Base-by-base conservation (phyloP, 1,140 invertebrate species). In the Drosophila suzukii region DNA sequence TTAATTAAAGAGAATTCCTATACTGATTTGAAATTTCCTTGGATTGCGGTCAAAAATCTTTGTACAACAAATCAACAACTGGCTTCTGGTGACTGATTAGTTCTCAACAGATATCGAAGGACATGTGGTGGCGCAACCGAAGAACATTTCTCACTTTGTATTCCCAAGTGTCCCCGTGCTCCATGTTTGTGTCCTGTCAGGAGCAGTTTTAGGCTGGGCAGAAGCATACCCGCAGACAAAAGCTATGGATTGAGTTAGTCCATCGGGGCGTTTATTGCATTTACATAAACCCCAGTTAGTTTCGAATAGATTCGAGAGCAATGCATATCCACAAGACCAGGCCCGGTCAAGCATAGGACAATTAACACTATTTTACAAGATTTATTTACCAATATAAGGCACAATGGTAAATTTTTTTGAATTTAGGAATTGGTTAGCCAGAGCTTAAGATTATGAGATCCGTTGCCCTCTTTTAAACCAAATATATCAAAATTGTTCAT, bases 261-360 rank as follows among this genome's bases (percentile, higher is more conserved):
- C 72, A 78, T 62, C 66, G 72, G 75, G 76, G 78, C 78, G 78
- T 78, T 67, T 60, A 79, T 78, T 79, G 71, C 78, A 78, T 81
- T 70, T 70, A 51, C 30, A 78, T 73, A 77, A 82, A 77, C 77
- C 58, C 47, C 36, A 30, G 54, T 12, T 7, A 34, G 12, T 30
- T 36, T 34, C 46, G 54, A 71, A 53, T 75, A 71, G 39, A 63
- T 72, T 79, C 76, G 76, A 81, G 78, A 79, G 78, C 76, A 79
- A 62, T 61, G 47, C 58, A 51, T 44, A 71, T 76, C 76, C 79
- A 41, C 73, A 82, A 80, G 67, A 50, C 67, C 79, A 73, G 79
- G 65, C 67, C 54, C 38, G 59, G 39, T 36, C 56, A 34, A 41
- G 46, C 32, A 47, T 39, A 30, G 38, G 11, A 58, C 30, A 47